phyloP scores from a whole-genome alignment of 2,113 vertebrate species.

The Chionomys nivalis region DNA sequence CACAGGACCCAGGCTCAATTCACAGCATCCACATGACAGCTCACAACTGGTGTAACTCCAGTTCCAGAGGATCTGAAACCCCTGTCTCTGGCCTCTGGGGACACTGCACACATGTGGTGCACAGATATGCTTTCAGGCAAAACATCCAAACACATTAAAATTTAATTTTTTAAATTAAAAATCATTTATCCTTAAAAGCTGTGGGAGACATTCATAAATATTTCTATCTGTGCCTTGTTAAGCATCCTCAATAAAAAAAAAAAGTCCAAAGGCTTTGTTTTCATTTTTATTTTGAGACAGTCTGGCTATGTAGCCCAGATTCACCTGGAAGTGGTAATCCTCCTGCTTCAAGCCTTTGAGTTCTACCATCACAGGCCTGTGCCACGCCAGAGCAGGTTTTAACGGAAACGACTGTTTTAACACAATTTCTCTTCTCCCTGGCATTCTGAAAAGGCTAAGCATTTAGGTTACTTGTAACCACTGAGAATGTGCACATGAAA shows the following conservation, averaged over 20 bases:
- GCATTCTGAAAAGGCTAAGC: slow-evolving; percentile 22
- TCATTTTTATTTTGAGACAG: neutral
- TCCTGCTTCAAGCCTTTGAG: neutral
- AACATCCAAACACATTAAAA: neutral
- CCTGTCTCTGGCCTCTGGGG: neutral
- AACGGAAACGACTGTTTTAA: slow-evolving; percentile 57
- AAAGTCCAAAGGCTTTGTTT: slow-evolving; percentile 35
- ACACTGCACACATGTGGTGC: neutral
- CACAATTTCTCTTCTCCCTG: slow-evolving; percentile 49
- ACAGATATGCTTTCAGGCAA: neutral
- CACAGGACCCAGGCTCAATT: neutral
- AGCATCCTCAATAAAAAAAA: slow-evolving; percentile 39
- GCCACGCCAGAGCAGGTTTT: neutral
- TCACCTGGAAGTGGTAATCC: neutral
- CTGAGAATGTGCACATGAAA: slow-evolving; percentile 38
- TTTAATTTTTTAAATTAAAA: neutral
- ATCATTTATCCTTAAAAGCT: neutral
- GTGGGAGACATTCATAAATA: slow-evolving; percentile 27
- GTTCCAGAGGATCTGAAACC: neutral
- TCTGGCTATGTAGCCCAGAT: neutral
- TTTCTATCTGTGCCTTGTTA: neutral
- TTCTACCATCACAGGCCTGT: neutral
- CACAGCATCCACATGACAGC: neutral
- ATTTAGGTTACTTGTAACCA: slow-evolving; percentile 50
- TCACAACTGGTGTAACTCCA: neutral